Evolutionary conservation across 1,140 invertebrate species (phyloP), one percentile per base, ranked within the genome.

Genomic region (Monomorium pharaonis): DNA sequence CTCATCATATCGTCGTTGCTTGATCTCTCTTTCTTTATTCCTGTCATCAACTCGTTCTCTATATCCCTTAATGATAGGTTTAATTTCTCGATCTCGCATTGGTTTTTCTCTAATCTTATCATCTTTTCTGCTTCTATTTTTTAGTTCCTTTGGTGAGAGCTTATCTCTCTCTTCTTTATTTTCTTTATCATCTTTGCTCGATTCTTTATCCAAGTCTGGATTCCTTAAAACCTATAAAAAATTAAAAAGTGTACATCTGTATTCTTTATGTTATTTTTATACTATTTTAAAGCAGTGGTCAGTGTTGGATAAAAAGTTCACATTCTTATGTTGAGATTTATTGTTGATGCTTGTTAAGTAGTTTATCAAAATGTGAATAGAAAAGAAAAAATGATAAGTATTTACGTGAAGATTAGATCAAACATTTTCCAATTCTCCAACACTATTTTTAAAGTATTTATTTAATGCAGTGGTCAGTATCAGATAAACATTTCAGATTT

Each of bases 1-100:
- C 12, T 95, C 95, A 10, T 94, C 88, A 9, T 95, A 91, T 54
- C 96, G 95, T 80, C 96, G 96, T 89, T 93, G 94, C 62, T 95
- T 95, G 12, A 87, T 87, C 7, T 94, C 93, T 89, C 94, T 95
- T 9, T 96, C 89, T 83, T 94, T 86, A 62, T 93, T 86, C 87
- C 90, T 93, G 92, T 96, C 94, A 14, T 94, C 93, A 24, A 90
- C 21, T 88, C 95, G 95, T 27, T 95, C 93, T 86, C 94, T 94
- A 10, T 93, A 94, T n/a, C 88, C 78, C 83, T 95, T 95, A 37
- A 76, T 85, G 37, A 88, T 69, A n/a, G 89, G 24, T 69, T 95
- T 95, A 0, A 84, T 37, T 72, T 94, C 93, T 21, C 92, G 90
- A 70, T 95, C 94, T 63, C 92, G 90, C 0, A 76, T 33, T n/a